phyloP scores from a whole-genome alignment of 2,888 invertebrate species.

The Nephrocerus scutellatus region DNA sequence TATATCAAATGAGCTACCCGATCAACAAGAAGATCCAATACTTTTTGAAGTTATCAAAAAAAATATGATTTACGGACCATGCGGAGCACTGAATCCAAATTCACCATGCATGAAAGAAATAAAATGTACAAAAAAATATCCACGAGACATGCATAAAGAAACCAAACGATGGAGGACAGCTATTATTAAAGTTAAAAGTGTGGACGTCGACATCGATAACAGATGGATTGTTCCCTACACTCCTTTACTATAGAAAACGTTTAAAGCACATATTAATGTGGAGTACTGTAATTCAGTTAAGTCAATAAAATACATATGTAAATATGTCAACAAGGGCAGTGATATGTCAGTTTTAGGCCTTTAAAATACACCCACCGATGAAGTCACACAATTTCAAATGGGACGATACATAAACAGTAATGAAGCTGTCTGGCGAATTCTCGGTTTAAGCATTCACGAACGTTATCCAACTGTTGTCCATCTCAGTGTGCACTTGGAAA shows the following conservation, averaged over 20 bases:
- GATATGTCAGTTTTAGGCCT: conserved; percentile 31
- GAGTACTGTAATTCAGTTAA: conserved; percentile 45
- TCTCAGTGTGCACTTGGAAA: too few relatives aligned
- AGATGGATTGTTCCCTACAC: conserved; percentile 34
- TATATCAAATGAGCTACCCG: conserved; percentile 22
- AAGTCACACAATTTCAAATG: too few relatives aligned
- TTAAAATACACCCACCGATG: too few relatives aligned
- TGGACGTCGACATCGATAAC: conserved; percentile 29
- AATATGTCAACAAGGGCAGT: conserved; percentile 45
- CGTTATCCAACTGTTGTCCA: too few relatives aligned
- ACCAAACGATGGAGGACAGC: conserved; percentile 23
- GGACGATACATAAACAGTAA: too few relatives aligned
- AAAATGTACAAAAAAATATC: conserved; percentile 37
- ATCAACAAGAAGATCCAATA: conserved; percentile 16
- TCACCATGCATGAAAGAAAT: conserved; percentile 35
- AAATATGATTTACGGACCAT: conserved; percentile 41
- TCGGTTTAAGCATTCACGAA: too few relatives aligned
- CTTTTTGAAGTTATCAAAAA: conserved; percentile 26
- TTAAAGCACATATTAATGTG: conserved; percentile 41
- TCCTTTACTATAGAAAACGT: conserved; percentile 31
- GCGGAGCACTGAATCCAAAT: conserved; percentile 27
- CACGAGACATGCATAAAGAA: conserved; percentile 25
- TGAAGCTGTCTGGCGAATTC: too few relatives aligned
- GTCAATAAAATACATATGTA: conserved; percentile 43
- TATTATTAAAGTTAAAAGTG: conserved; percentile 12